Base-by-base conservation (phyloP, 2,113 vertebrate genomes). In the Crotalus helleri region DNA sequence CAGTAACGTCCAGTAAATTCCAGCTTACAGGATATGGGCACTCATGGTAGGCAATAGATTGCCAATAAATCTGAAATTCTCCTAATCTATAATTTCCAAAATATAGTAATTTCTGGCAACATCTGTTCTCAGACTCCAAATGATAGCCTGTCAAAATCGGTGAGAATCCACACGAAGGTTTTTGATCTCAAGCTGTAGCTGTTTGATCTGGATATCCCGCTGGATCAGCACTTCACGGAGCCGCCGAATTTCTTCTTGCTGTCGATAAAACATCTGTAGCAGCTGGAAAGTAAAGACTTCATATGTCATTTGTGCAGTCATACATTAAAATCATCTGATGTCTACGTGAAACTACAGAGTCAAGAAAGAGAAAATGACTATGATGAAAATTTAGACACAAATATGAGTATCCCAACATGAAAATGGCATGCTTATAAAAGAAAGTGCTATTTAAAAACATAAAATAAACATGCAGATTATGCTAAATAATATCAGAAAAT, bases 211-310 rank as follows among this genome's bases (percentile, higher is more conserved):
- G 26, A 99, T 96, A 46, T 99, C 98, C 49, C 98, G 98, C 96
- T 99, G 99, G 90, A 96, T 97, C 59, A 99, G 5, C 85, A 98
- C 59, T 85, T 98, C 98, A 87, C 98, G 97, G 91, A 99, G 97
- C 91, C 97, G 98, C 19, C 98, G 98, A 95, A 99, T 99, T 96
- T 99, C 99, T 53, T 99, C 99, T 97, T 99, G 99, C 94, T 99
- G 99, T 91, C 97, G 98, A 94, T 98, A 99, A 96, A 98, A 99
- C 98, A 98, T 98, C 95, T 98, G 97, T 46, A 98, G 98, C 94
- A 99, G 97, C 99, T 99, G 97, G 55, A 92, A 95, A 95, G 93
- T 92, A 94, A 58, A 13, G 61, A 61, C 44, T 91, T 55, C 94
- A 17, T 96, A 93, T 85, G 4, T n/a, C 23, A 89, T 61, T 15